These are phyloP conservation scores for Ochropleura leucogaster DNA, from an alignment of 2,888 invertebrate species.

Conservation along the genomic window DNA sequence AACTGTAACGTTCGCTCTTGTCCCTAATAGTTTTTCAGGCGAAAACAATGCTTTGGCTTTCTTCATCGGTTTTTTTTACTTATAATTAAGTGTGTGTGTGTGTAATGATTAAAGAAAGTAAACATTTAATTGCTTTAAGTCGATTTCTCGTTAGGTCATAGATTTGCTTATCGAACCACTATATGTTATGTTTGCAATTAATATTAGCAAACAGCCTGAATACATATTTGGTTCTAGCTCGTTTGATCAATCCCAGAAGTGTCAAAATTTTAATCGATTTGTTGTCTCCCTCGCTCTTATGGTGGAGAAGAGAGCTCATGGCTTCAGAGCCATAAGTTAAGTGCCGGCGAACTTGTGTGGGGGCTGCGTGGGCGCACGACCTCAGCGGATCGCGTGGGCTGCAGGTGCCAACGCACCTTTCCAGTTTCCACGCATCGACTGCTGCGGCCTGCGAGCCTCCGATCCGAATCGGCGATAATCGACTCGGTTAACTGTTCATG, in stretches of 20 bases:
- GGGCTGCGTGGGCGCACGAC: constrained; percentile 82
- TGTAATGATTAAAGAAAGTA: not conserved
- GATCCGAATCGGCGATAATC: constrained; percentile 71
- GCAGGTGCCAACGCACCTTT: constrained; percentile 89
- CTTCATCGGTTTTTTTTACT: not conserved
- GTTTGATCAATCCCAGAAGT: constrained; percentile 58
- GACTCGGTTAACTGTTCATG: constrained; percentile 67
- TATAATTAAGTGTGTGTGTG: not conserved
- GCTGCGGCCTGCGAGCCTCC: constrained; percentile 63
- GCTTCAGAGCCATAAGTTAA: constrained; percentile 50
- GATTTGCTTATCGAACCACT: not conserved
- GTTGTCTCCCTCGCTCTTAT: constrained; percentile 60
- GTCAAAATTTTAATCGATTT: constrained; percentile 56
- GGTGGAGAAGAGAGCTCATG: constrained; percentile 37
- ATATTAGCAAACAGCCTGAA: constrained; percentile 28
- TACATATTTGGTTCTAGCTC: constrained; percentile 37
- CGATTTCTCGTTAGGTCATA: not conserved
- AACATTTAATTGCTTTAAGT: not conserved
- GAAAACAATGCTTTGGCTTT: not conserved
- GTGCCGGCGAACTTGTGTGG: constrained; percentile 62
- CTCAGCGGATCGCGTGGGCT: constrained; percentile 83
- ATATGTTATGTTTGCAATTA: constrained; percentile 11
- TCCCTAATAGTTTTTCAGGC: not conserved
- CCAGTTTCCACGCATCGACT: constrained; percentile 81
- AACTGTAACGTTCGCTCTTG: constrained; percentile 5